Base-by-base conservation (phyloP, 2,888 invertebrate species). In the Diplolepis rosae region DNA sequence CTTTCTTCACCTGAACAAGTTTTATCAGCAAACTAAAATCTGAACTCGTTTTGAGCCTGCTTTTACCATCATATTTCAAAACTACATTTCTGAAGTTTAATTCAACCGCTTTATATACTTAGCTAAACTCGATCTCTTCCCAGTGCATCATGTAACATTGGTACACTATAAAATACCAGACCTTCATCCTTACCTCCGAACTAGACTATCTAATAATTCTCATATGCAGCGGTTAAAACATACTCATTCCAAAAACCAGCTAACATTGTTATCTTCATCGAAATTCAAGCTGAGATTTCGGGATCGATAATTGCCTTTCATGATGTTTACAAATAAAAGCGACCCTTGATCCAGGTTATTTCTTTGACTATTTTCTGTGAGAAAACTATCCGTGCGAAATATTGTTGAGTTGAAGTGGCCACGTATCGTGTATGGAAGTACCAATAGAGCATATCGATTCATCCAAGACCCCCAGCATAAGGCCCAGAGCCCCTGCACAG, bases 111-210 rank as follows among this genome's bases (percentile, higher is more conserved):
- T 61, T 61, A 61, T 39, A 39, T 39, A 48, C 15, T 32, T 30
- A 39, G 27, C 39, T 39, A 9, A 22, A 61, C 39, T 61, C 39
- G 61, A 61, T 61, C n/a, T n/a, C 9, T 35, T 56, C 22, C 22
- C 22, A 56, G 61, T 54, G 61, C 35, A 61, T 61, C 61, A 22
- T 61, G 24, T 61, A 39, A 7, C 61, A 35, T 39, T 61, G 61
- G 39, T n/a, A 39, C 39, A 61, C 61, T 39, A 61, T 39, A 61
- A 61, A 61, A 24, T 39, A 61, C 61, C 61, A 39, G 61, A 39
- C 39, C 61, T 24, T 61, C 35, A 39, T 61, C 35, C 61, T 61
- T 32, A 18, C n/a, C 28, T 54, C 18, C 30, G 32, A 32, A 61
- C 22, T n/a, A 13, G 24, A 7, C 3, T 22, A 48, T 9, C 15